Evolutionary conservation across 1,140 invertebrate species (phyloP).

Genomic region (Pseudomyrmex flavicornis): DNA sequence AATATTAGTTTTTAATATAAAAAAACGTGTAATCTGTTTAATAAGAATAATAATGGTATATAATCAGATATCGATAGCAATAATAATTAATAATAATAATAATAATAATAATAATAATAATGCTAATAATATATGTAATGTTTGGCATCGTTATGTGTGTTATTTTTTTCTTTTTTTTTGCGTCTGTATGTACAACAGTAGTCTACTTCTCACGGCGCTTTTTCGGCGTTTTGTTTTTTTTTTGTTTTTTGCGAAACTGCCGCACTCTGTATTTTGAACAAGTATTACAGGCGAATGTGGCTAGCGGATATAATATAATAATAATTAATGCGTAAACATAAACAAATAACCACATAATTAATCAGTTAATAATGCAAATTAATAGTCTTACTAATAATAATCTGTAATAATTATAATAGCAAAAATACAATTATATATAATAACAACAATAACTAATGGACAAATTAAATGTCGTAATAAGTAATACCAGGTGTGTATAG

Average conservation of each 20-base stretch:
- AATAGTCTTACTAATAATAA: conserved; percentile 43
- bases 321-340: conserved; percentile 53
- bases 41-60: conserved; percentile 55
- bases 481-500: conserved; percentile 41
- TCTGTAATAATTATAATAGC: conserved; percentile 49
- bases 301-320: conserved; percentile 3
- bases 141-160: conserved; percentile 83
- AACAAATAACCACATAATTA: conserved; percentile 51
- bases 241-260: conserved; percentile 28
- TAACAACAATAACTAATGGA: conserved; percentile 67
- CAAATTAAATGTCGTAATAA: conserved; percentile 69
- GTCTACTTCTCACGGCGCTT: conserved; percentile 55
- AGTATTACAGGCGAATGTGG: background rate
- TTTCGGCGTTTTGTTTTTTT: conserved; percentile 60
- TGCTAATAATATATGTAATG: conserved; percentile 79
- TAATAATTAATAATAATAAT: conserved; percentile 67
- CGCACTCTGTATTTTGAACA: conserved; percentile 17
- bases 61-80: conserved; percentile 73
- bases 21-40: conserved; percentile 77
- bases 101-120: conserved; percentile 71
- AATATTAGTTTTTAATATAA: conserved; percentile 71
- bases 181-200: conserved; percentile 78
- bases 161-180: conserved; percentile 16
- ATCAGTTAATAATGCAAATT: conserved; percentile 38
- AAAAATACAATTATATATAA: conserved; percentile 63